Evolutionary conservation across 2,113 vertebrate genomes (phyloP).

Genomic region (Zosterops pallidus): DNA sequence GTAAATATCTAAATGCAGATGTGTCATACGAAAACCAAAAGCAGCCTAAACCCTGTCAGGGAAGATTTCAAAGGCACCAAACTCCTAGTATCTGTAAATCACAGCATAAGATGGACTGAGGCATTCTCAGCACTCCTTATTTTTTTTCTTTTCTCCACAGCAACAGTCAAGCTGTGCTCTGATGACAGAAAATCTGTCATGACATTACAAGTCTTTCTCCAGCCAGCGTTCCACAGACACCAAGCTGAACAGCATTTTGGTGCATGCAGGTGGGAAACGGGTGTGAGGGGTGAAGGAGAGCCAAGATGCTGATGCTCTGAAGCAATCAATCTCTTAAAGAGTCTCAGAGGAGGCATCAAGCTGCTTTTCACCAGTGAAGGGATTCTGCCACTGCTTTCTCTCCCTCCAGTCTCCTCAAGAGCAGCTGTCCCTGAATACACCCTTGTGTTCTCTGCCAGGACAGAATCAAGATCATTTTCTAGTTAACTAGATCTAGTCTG

Average conservation of each 20-base stretch:
- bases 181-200: slow-evolving; percentile 41
- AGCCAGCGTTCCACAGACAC: background rate
- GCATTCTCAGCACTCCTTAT: background rate
- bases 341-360: background rate
- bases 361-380: background rate
- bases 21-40: background rate
- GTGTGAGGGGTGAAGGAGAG: background rate
- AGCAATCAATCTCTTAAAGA: slow-evolving; percentile 5
- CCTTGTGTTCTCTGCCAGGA: background rate
- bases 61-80: background rate
- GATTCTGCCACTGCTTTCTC: background rate
- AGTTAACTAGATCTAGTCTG: slow-evolving; percentile 33
- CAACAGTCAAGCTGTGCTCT: slow-evolving; percentile 1
- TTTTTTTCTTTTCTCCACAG: background rate
- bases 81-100: background rate
- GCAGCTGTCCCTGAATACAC: slow-evolving; percentile 32
- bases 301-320: slow-evolving; percentile 9
- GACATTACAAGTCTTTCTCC: background rate
- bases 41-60: background rate
- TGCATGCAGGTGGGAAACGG: background rate
- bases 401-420: background rate
- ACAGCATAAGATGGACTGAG: background rate
- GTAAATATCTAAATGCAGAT: background rate
- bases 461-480: slow-evolving; percentile 24
- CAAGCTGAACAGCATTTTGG: slow-evolving; percentile 23